Evolutionary conservation across 2,888 invertebrate species (phyloP).

Genomic region (Aleiodes alternator): DNA sequence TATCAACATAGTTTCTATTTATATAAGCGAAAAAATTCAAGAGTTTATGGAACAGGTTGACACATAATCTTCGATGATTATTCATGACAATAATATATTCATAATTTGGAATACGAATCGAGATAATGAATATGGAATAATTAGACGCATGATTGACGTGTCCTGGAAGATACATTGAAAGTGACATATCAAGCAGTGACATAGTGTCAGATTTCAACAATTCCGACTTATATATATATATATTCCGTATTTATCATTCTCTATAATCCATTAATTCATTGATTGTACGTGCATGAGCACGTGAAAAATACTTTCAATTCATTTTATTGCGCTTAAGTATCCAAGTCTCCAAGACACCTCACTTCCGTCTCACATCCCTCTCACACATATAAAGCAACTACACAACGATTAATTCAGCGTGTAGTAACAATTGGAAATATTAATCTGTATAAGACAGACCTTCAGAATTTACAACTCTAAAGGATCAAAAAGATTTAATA

Average conservation of each 20-base stretch:
- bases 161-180: slow-evolving; percentile 25
- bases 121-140: slow-evolving; percentile 31
- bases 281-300: too few relatives aligned
- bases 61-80: slow-evolving; percentile 1
- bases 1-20: too few relatives aligned
- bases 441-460: too few relatives aligned
- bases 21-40: not conserved
- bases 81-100: slow-evolving; percentile 28
- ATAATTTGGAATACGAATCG: slow-evolving; percentile 32
- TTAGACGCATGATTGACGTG: slow-evolving; percentile 24
- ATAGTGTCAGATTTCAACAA: slow-evolving; percentile 13
- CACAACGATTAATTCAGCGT: too few relatives aligned
- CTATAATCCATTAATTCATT: slow-evolving; percentile 1
- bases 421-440: too few relatives aligned
- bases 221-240: not conserved
- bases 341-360: too few relatives aligned
- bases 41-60: not conserved
- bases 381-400: too few relatives aligned
- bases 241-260: not conserved
- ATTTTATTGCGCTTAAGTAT: too few relatives aligned
- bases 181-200: slow-evolving; percentile 24
- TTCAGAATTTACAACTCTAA: too few relatives aligned
- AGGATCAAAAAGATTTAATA: too few relatives aligned
- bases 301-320: too few relatives aligned
- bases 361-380: too few relatives aligned